Base-by-base conservation (phyloP, 2,888 invertebrate genomes). In the Teleiodes luculella region DNA sequence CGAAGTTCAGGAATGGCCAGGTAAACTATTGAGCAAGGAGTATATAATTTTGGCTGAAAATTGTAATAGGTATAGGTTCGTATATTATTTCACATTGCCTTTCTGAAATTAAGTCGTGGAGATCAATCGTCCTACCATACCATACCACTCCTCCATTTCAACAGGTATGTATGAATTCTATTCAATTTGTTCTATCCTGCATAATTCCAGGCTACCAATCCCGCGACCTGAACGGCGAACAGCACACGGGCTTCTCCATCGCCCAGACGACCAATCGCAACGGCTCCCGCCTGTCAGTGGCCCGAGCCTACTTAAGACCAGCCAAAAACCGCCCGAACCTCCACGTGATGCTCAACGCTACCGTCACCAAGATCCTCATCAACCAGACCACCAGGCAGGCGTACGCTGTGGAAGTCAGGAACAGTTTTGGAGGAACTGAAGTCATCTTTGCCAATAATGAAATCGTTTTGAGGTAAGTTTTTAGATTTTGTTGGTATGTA, bases 211-310 rank as follows among this genome's bases (percentile, higher is more conserved):
- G 95, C 8, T 96, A 93, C 77, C 88, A 91, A 50, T 90, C 92
- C 1, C 91, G 94, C n/a, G 97, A 97, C 75, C 84, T 96, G 16
- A 97, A 97, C 80, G 97, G 97, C 0, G 91, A 90, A 24, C 91
- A 91, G 24, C 94, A 96, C 73, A 94, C 95, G 0, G 97, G 97
- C 1, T 97, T 97, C 77, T 91, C 93, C 57, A 97, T 97, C 60
- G 96, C 97, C 0, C 97, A 97, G 79, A 97, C 96, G 24, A 97
- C 96, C 0, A 94, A 94, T 65, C 92, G 94, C 64, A 95, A 97
- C 72, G 97, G 97, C 0, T 96, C 96, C 0, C 92, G 97, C 0
- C 91, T 96, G 55, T 96, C 95, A 62, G 93, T 94, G 0, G 94
- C 97, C 0, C 92, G 95, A 54, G 95, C 97, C 0, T 97, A 95